Percentiles rank a stretch among this genome's conserved stretches.
Evolutionary conservation across 1,140 invertebrate genomes (phyloP).

Genomic region (Drosophila triauraria): DNA sequence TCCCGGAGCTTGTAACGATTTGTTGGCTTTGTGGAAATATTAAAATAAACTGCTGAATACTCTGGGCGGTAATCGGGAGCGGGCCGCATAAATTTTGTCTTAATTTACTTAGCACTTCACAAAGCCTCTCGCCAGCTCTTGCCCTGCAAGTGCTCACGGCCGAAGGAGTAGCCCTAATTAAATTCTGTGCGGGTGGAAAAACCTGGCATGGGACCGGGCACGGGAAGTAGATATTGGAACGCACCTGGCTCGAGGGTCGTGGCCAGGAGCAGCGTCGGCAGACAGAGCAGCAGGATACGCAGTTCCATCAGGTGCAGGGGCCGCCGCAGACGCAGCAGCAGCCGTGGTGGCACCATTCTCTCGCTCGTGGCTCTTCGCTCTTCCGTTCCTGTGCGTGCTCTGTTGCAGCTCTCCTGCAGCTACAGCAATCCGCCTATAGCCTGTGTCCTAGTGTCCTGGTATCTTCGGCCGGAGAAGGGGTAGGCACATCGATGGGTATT

Average conservation of each 20-base stretch:
- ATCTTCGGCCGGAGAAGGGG: not conserved
- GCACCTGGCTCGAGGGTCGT: constrained; percentile 84
- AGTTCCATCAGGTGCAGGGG: constrained; percentile 84
- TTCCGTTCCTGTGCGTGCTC: constrained; percentile 1
- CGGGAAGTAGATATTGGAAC: constrained; percentile 20
- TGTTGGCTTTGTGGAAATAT: constrained; percentile 61
- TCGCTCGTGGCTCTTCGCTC: constrained; percentile 26
- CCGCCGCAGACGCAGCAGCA: constrained; percentile 69
- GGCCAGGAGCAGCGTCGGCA: constrained; percentile 83
- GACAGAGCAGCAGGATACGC: constrained; percentile 80
- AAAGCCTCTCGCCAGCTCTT: constrained; percentile 25
- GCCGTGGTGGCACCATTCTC: constrained; percentile 74
- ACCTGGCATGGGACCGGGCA: not conserved
- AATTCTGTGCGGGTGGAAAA: constrained; percentile 23
- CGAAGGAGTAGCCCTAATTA: constrained; percentile 58
- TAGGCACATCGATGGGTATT: constrained; percentile 27
- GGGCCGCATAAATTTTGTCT: constrained; percentile 60
- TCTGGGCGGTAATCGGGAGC: constrained; percentile 28
- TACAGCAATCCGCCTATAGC: constrained; percentile 12
- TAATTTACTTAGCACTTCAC: constrained; percentile 67
- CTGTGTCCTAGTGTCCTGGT: constrained; percentile 18
- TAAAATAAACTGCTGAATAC: constrained; percentile 70
- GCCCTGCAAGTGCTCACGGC: constrained; percentile 3
- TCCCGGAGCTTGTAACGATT: constrained; percentile 32
- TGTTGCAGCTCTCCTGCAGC: constrained; percentile 22